These are phyloP conservation scores for Rhombomys opimus DNA, from an alignment of 2,113 vertebrate species.

Conservation along the genomic window DNA sequence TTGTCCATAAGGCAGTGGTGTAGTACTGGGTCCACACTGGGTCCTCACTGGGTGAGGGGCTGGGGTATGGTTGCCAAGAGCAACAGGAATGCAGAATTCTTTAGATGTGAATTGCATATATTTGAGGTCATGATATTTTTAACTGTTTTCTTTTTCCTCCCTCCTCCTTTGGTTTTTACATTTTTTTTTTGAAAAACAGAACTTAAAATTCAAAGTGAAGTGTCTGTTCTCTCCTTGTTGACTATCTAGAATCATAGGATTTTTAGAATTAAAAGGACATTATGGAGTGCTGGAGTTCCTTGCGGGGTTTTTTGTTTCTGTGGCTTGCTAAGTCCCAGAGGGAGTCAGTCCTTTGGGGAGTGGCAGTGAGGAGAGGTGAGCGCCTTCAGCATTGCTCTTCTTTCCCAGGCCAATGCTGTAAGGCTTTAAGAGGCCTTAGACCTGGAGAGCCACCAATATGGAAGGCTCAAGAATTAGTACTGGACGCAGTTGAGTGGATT, in stretches of 20 bases:
- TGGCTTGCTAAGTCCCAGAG: neutral
- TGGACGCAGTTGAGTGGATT: neutral
- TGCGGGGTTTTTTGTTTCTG: neutral
- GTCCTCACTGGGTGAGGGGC: neutral
- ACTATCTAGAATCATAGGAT: neutral
- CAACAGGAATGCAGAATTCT: neutral
- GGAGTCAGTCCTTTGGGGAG: neutral
- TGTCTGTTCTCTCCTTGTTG: neutral
- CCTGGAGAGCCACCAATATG: neutral
- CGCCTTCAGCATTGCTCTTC: neutral
- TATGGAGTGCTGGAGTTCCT: neutral
- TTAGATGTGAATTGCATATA: neutral
- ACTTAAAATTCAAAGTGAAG: neutral
- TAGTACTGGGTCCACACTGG: neutral
- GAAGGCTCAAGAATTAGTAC: neutral
- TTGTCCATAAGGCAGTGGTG: neutral
- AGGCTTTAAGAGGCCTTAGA: neutral
- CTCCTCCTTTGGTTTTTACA: neutral
- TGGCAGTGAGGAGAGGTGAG: neutral
- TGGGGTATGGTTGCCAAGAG: neutral
- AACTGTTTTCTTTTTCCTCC: neutral
- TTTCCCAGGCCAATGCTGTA: neutral
- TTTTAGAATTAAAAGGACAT: neutral
- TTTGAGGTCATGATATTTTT: neutral
- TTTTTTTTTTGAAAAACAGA: constrained; percentile 12